Conservation (phyloP, 2,113 vertebrate genomes). For the Neogobius melanostomus region DNA sequence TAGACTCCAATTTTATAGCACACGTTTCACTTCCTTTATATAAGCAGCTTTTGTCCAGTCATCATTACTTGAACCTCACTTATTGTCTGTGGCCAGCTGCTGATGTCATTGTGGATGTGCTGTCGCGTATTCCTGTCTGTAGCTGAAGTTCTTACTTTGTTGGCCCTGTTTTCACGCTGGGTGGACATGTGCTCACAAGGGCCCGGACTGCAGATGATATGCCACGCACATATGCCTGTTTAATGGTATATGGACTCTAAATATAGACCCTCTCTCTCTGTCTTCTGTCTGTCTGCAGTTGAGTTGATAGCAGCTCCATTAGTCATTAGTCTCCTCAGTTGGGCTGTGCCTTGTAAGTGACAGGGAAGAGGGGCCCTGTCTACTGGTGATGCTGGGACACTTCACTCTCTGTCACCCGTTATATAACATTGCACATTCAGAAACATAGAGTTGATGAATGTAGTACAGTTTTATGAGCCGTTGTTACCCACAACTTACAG, state of each 20-base stretch:
- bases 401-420: neutral
- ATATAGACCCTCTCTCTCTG: slow-evolving; percentile 38
- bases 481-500: neutral
- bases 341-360: slow-evolving; percentile 6
- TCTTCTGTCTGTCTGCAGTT: slow-evolving; percentile 12
- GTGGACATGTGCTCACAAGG: slow-evolving; percentile 58
- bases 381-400: slow-evolving; percentile 10
- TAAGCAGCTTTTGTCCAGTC: neutral
- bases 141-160: slow-evolving; percentile 43
- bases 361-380: neutral
- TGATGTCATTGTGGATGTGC: slow-evolving; percentile 22
- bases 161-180: slow-evolving; percentile 56
- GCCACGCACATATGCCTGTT: slow-evolving; percentile 50
- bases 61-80: slow-evolving; percentile 4
- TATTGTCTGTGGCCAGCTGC: slow-evolving; percentile 33
- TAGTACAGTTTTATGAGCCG: neutral
- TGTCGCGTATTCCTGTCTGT: slow-evolving; percentile 43
- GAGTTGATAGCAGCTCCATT: slow-evolving; percentile 18
- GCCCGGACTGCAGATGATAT: slow-evolving; percentile 39
- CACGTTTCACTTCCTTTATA: neutral
- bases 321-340: slow-evolving; percentile 9
- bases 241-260: slow-evolving; percentile 34
- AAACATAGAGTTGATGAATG: neutral
- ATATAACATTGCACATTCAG: slow-evolving; percentile 14
- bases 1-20: neutral